Base-by-base conservation (phyloP, 2,113 vertebrate genomes). In the Thymallus thymallus region DNA sequence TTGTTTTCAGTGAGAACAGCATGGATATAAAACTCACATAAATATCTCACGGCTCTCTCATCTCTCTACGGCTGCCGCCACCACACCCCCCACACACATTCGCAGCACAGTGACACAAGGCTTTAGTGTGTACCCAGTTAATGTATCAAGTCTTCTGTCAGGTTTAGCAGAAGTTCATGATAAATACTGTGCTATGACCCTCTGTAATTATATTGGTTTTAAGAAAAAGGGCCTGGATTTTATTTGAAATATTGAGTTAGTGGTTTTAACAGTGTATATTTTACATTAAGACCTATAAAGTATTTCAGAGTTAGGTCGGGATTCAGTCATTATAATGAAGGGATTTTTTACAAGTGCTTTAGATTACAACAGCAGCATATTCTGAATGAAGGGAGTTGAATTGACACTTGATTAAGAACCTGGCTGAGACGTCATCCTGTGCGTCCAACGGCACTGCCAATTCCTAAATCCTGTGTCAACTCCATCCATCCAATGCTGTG, bases 21-120 rank as follows among this genome's bases (percentile, higher is more conserved):
- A 66, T 80, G 88, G 87, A 90, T 87, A 89, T 91, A 90, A 90
- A 92, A 88, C 85, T 87, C 83, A 85, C 86, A 86, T 88, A 85
- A 90, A 88, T 89, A 88, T 88, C 84, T 79, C 85, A 79, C 75
- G 3, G 80, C 82, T 78, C 81, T 84, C 87, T 88, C 84, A 78
- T 86, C 85, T 85, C 72, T 78, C 74, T 72, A 75, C 85, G 82
- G 85, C 72, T n/a, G n/a, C n/a, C n/a, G n/a, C n/a, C n/a, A n/a
- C n/a, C n/a, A n/a, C n/a, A n/a, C n/a, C n/a, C n/a, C n/a, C n/a
- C n/a, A 9, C 23, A 32, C 55, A 20, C 70, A 20, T 16, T 18
- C 14, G 29, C 51, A 20, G 45, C 51, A 20, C 29, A 45, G 29
- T 22, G 70, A 79, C 71, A 66, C 64, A 32, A 35, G 64, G 82